A percentile compares a stretch with the other conserved stretches of the same genome.
These are phyloP conservation scores for Chrysomallon squamiferum DNA, from an alignment of 1,140 invertebrate species.

Conservation along the genomic window DNA sequence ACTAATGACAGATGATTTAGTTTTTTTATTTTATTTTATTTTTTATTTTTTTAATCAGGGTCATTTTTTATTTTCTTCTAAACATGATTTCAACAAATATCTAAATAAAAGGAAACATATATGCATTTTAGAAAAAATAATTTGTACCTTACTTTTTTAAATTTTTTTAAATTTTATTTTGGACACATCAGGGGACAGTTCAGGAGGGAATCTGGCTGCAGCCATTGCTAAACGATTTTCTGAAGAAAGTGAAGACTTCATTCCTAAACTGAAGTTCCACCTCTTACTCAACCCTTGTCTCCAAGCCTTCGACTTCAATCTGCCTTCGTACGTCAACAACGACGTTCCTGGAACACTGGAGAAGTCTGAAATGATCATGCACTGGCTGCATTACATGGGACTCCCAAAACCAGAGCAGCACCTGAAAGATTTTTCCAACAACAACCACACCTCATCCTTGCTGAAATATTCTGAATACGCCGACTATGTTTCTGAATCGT, in stretches of 20 bases:
- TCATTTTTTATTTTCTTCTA: no score
- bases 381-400: constrained; percentile 20
- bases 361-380: constrained; percentile 6
- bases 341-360: constrained; percentile 5
- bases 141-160: no score
- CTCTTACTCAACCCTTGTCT: constrained; percentile 46
- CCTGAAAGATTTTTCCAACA: constrained; percentile 6
- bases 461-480: constrained; percentile 17
- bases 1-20: no score
- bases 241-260: constrained; percentile 13
- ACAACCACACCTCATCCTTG: constrained; percentile 22
- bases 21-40: no score
- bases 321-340: constrained; percentile 37
- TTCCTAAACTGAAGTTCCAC: constrained; percentile 31
- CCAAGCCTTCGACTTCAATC: constrained; percentile 46
- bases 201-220: constrained; percentile 49
- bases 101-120: no score
- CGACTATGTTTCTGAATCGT: neutral
- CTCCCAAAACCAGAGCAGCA: constrained; percentile 4
- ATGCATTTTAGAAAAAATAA: no score
- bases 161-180: no score
- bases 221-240: constrained; percentile 40
- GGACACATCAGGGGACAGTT: constrained; percentile 50
- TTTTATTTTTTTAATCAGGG: no score
- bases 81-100: no score